These are phyloP conservation scores for Hyalella azteca DNA, from an alignment of 2,888 invertebrate genomes.

Conservation along the genomic window DNA sequence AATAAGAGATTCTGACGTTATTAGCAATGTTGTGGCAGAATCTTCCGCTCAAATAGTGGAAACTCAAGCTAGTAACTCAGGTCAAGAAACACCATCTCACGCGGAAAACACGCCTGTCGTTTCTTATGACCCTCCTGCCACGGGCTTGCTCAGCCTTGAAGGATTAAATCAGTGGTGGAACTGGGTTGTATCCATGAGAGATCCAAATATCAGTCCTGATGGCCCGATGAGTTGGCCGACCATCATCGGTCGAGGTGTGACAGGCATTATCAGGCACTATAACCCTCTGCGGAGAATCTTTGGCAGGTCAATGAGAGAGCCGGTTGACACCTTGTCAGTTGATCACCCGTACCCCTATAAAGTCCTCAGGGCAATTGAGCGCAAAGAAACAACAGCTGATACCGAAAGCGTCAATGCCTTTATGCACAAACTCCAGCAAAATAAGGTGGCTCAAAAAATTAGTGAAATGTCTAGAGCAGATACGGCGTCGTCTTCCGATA, in stretches of 20 bases:
- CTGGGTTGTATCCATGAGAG: conserved; percentile 18
- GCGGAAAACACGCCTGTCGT: neutral
- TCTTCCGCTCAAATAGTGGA: neutral
- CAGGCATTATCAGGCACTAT: neutral
- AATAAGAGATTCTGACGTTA: too few species aligned
- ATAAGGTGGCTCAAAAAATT: neutral
- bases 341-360: neutral
- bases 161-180: neutral
- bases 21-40: neutral
- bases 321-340: neutral
- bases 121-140: neutral
- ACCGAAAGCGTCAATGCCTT: neutral
- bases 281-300: conserved; percentile 7
- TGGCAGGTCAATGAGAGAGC: neutral
- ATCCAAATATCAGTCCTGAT: conserved; percentile 4
- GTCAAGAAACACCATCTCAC: neutral
- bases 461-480: neutral
- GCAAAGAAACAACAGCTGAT: neutral
- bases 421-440: neutral
- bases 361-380: neutral
- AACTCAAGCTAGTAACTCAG: neutral
- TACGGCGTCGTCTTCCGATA: neutral
- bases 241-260: neutral
- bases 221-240: conserved; percentile 5
- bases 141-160: neutral